These are phyloP conservation scores for Cyanistes caeruleus DNA, from an alignment of 2,113 vertebrate genomes.

Conservation along the genomic window DNA sequence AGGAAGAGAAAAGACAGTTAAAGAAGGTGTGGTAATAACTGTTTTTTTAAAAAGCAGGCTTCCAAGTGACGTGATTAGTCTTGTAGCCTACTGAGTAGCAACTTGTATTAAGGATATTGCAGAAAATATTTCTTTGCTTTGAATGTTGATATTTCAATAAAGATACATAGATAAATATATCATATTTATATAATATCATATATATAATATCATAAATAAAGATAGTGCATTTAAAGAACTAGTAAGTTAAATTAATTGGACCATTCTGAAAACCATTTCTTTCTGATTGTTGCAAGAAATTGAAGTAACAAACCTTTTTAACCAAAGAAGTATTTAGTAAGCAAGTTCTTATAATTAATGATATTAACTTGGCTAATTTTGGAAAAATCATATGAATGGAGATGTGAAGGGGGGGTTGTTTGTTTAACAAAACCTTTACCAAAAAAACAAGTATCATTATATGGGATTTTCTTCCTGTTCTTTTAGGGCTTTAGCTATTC, in stretches of 20 bases:
- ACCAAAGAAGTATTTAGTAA: neutral
- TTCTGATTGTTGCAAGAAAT: neutral
- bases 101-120: neutral
- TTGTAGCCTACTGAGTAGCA: neutral
- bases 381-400: neutral
- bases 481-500: neutral
- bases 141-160: neutral
- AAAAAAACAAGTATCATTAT: neutral
- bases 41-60: neutral
- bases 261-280: neutral
- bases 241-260: neutral
- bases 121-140: neutral
- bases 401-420: rapidly evolving
- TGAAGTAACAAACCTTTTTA: neutral
- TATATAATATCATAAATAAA: too few relatives aligned
- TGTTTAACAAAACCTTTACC: neutral
- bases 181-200: too few relatives aligned
- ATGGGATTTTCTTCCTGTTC: neutral
- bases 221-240: neutral
- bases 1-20: neutral
- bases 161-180: too few relatives aligned
- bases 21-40: neutral
- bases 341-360: neutral
- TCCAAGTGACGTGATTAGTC: neutral
- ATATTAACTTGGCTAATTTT: neutral